A percentile compares a stretch with the other conserved stretches of the same genome.
Conservation (phyloP, 2,888 invertebrate genomes). For the Acanthosepion pharaonis region DNA sequence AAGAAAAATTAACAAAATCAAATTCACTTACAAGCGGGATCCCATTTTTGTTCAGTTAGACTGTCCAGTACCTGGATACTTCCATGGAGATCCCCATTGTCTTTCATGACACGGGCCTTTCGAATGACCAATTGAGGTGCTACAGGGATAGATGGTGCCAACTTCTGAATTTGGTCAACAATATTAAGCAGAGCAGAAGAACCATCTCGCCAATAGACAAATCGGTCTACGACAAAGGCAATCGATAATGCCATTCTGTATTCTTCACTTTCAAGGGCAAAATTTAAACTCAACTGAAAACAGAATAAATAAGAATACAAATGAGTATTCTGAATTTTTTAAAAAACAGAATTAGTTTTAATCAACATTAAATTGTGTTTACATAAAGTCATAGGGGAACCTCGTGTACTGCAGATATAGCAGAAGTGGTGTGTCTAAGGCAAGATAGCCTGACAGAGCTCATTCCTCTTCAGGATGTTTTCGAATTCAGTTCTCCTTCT, state of each 20-base stretch:
- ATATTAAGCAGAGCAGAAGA: conserved; percentile 50
- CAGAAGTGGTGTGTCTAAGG: no score
- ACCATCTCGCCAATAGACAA: conserved; percentile 53
- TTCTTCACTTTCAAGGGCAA: conserved; percentile 49
- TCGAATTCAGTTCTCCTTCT: no score
- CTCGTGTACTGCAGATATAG: no score
- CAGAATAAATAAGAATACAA: not conserved
- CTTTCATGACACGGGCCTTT: conserved; percentile 54
- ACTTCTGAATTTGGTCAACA: conserved; percentile 48
- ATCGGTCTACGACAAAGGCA: conserved; percentile 54
- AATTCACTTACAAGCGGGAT: not conserved
- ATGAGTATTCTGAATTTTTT: not conserved
- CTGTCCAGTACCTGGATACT: conserved; percentile 51
- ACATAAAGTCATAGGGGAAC: no score
- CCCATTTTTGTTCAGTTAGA: not conserved
- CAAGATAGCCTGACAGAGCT: no score
- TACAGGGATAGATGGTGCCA: conserved; percentile 50
- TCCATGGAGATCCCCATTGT: conserved; percentile 54
- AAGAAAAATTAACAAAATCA: not conserved
- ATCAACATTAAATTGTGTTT: not conserved
- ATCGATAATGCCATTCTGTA: conserved; percentile 51
- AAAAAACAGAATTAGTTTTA: not conserved
- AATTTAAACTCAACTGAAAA: conserved; percentile 51
- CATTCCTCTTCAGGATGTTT: no score
- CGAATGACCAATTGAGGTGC: conserved; percentile 55